phyloP scores from a whole-genome alignment of 1,140 invertebrate genomes.

The Bombus confusus region DNA sequence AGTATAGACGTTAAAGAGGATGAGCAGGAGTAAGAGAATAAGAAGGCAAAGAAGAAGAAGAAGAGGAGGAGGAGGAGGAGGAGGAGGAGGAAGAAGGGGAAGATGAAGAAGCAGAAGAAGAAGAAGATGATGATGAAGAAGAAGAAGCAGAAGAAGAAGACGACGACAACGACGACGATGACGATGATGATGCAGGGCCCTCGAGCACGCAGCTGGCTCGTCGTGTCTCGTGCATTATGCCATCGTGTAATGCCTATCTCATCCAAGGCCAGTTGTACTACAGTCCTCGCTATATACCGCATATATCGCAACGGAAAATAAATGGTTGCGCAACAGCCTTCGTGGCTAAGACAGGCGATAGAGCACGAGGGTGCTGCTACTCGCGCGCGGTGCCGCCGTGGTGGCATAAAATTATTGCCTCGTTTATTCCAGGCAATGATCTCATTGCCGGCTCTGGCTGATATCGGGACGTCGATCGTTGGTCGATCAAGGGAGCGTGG shows the following conservation, averaged over 20 bases:
- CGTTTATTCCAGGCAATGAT: conserved; percentile 81
- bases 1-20: neutral
- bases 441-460: conserved; percentile 73
- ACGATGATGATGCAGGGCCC: conserved; percentile 65
- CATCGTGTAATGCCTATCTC: conserved; percentile 78
- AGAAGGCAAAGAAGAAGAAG: neutral
- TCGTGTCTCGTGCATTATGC: conserved; percentile 75
- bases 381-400: conserved; percentile 42
- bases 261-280: conserved; percentile 81
- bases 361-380: conserved; percentile 76
- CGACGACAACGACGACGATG: conserved; percentile 48
- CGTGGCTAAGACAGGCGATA: conserved; percentile 60
- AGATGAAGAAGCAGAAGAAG: conserved; percentile 1
- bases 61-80: neutral
- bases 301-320: conserved; percentile 78
- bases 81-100: conserved; percentile 3
- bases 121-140: conserved; percentile 11
- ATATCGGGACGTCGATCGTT: conserved; percentile 62
- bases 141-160: conserved; percentile 32
- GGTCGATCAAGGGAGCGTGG: conserved; percentile 1
- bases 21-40: neutral
- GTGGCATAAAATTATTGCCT: conserved; percentile 80
- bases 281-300: conserved; percentile 67
- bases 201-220: conserved; percentile 67
- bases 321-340: conserved; percentile 78